Base-by-base conservation (phyloP, 2,888 invertebrate species). In the Euspilapteryx auroguttella region DNA sequence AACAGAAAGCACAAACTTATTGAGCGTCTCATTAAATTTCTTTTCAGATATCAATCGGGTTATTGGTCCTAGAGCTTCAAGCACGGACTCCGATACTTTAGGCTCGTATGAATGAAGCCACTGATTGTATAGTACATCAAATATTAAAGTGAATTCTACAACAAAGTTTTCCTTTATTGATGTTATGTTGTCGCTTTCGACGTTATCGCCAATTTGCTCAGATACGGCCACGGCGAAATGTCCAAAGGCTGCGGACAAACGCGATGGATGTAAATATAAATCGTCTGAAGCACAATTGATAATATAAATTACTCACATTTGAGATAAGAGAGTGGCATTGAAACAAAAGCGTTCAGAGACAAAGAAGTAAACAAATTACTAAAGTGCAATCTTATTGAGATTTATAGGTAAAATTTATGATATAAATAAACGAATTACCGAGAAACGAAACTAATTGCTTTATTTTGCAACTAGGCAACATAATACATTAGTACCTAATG, bases 171-270 rank as follows among this genome's bases (percentile, higher is more conserved):
- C 73, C 49, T 71, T 69, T 27, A 66, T 58, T 1, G 69, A 57
- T 33, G 71, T 75, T 39, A 61, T 66, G 37, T 66, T 66, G 26
- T 59, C 73, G 35, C 62, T 73, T 40, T 71, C 55, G 3, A 73
- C 69, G 35, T 75, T 76, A 39, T 76, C 75, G 10, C 64, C 69
- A 32, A 87, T 80, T 51, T 91, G 91, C 47, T 94, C 93, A 6
- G 85, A 75, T 15, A 94, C 82, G 1, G 93, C 91, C 47, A 95
- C 94, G 39, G 90, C 87, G 55, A 95, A 93, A 45, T 87, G 86
- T 4, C 89, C 89, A 38, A 96, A 79, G 21, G 93, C 94, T 87
- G n/a, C n/a, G n/a, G n/a, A n/a, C n/a, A n/a, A n/a, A n/a, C n/a
- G n/a, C n/a, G n/a, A n/a, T n/a, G n/a, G n/a, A n/a, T n/a, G n/a